Evolutionary conservation across 2,888 invertebrate genomes (phyloP).

Genomic region (Coleophora flavipennella): DNA sequence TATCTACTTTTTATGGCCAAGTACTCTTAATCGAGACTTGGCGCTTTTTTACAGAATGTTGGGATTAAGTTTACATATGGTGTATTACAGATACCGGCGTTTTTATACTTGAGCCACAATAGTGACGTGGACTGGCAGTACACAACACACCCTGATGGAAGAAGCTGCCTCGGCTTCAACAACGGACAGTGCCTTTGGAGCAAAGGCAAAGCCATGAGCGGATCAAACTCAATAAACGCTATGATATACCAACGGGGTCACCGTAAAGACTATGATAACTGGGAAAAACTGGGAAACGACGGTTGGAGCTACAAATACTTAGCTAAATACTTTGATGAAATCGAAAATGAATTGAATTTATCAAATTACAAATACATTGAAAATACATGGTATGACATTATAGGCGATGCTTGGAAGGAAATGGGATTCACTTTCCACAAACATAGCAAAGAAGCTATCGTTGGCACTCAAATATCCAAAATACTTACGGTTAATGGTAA

Average conservation of each 20-base stretch:
- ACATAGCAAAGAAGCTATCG: slow-evolving; percentile 33
- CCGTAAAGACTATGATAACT: slow-evolving; percentile 64
- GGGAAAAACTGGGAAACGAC: slow-evolving; percentile 65
- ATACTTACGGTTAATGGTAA: slow-evolving; percentile 53
- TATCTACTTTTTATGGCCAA: too few species aligned
- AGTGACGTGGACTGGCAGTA: slow-evolving; percentile 69
- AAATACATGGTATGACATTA: slow-evolving; percentile 27
- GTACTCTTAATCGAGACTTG: too few species aligned
- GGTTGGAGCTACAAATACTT: slow-evolving; percentile 71
- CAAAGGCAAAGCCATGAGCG: slow-evolving; percentile 77
- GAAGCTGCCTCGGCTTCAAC: slow-evolving; percentile 43
- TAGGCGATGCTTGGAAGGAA: slow-evolving; percentile 45
- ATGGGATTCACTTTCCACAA: slow-evolving; percentile 33
- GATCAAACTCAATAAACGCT: slow-evolving; percentile 74
- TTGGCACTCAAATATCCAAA: slow-evolving; percentile 61
- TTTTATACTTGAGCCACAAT: slow-evolving; percentile 34
- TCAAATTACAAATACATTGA: slow-evolving; percentile 9
- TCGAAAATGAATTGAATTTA: slow-evolving; percentile 38
- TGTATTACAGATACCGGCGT: slow-evolving; percentile 40
- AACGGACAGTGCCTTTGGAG: slow-evolving; percentile 66
- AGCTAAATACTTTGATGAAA: slow-evolving; percentile 47
- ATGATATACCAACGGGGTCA: slow-evolving; percentile 75
- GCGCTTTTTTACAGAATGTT: too few species aligned
- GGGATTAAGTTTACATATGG: too few species aligned
- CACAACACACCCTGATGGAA: slow-evolving; percentile 46